Conservation (phyloP, 2,888 invertebrate species). For the Synergus umbraculus region DNA sequence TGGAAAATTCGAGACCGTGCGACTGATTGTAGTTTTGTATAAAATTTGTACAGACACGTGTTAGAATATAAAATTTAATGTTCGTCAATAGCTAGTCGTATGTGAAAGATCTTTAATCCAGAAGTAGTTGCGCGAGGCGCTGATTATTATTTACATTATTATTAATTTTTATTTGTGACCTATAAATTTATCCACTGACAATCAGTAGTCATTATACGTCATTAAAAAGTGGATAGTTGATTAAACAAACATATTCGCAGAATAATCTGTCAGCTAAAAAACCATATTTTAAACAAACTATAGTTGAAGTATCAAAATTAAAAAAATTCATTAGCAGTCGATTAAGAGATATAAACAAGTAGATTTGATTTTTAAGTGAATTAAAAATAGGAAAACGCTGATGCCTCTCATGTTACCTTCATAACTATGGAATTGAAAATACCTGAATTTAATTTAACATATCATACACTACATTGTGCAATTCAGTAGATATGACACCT, state of each 20-base stretch:
- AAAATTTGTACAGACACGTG: conserved; percentile 12
- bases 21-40: conserved; percentile 23
- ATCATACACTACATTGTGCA: conserved; percentile 13
- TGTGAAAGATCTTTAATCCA: conserved; percentile 9
- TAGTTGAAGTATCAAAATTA: neutral
- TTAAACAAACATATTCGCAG: neutral
- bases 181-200: neutral
- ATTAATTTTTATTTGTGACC: neutral
- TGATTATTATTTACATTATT: neutral
- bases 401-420: conserved; percentile 21
- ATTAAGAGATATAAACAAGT: neutral
- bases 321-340: neutral
- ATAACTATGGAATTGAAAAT: conserved; percentile 27
- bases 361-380: neutral
- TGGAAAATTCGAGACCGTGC: neutral
- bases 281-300: neutral
- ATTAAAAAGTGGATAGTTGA: neutral
- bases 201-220: neutral
- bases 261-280: neutral
- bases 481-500: conserved; percentile 1
- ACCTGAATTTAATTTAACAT: conserved; percentile 38
- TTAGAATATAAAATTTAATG: conserved; percentile 11
- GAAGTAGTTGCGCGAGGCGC: conserved; percentile 24
- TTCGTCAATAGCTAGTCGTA: neutral
- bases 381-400: neutral